Percentiles rank a stretch among this genome's conserved stretches.
Conservation (phyloP, 1,140 invertebrate genomes). For the Euwallacea similis region DNA sequence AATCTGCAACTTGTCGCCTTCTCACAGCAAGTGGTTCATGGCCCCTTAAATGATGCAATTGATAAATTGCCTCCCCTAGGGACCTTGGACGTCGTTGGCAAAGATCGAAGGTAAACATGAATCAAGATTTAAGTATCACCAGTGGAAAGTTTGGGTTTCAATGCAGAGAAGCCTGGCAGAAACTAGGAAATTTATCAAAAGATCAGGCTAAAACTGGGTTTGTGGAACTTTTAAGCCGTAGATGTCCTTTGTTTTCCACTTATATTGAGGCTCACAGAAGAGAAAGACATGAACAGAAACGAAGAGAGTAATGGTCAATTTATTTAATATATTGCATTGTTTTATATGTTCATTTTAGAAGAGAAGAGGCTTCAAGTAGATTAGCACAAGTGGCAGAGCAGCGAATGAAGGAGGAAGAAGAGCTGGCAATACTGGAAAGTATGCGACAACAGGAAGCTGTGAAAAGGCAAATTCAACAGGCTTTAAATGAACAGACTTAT, state of each 20-base stretch:
- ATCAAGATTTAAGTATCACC: background rate
- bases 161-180: slow-evolving; percentile 80
- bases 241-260: slow-evolving; percentile 87
- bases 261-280: slow-evolving; percentile 90
- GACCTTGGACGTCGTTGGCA: slow-evolving; percentile 93
- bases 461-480: slow-evolving; percentile 89
- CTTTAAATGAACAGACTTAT: slow-evolving; percentile 95
- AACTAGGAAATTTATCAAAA: slow-evolving; percentile 80
- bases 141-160: background rate
- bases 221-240: slow-evolving; percentile 81
- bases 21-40: slow-evolving; percentile 87
- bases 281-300: slow-evolving; percentile 69
- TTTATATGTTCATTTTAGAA: slow-evolving; percentile 33
- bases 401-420: slow-evolving; percentile 65
- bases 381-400: slow-evolving; percentile 58
- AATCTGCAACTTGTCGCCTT: slow-evolving; percentile 89
- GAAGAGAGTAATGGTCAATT: slow-evolving; percentile 58
- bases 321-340: slow-evolving; percentile 21
- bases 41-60: slow-evolving; percentile 70
- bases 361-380: slow-evolving; percentile 49
- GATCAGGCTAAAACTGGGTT: slow-evolving; percentile 91
- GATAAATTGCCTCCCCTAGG: slow-evolving; percentile 82
- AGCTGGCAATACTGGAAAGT: slow-evolving; percentile 62
- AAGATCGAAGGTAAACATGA: slow-evolving; percentile 68
- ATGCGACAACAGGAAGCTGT: slow-evolving; percentile 62